phyloP scores from a whole-genome alignment of 1,140 invertebrate species.

The Caenorhabditis inopinata region DNA sequence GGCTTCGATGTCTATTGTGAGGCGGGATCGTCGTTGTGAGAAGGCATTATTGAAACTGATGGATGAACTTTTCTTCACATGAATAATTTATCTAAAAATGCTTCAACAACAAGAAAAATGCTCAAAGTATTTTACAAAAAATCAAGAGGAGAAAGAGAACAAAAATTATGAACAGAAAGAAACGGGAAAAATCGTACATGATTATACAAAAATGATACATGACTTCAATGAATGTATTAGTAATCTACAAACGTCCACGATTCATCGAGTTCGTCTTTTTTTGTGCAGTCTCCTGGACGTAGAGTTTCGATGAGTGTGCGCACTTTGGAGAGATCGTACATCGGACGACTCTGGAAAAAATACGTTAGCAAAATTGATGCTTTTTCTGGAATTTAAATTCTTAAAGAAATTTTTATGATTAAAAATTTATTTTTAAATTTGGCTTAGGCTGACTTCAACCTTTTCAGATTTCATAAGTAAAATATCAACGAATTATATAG shows the following conservation, averaged over 20 bases:
- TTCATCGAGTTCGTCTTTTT: background rate
- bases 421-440: no score
- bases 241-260: constrained; percentile 2
- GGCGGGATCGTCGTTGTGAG: background rate
- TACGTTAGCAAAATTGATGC: no score
- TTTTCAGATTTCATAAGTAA: no score
- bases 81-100: no score
- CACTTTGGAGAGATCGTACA: background rate
- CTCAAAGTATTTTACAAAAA: background rate
- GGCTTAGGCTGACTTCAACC: no score
- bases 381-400: no score
- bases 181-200: no score
- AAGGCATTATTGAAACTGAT: no score
- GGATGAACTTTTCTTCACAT: no score
- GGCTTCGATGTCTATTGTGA: constrained; percentile 6
- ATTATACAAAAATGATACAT: constrained; percentile 12
- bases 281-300: background rate
- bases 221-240: background rate
- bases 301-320: background rate
- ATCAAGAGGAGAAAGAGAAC: background rate
- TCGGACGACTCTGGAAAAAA: constrained; percentile 11
- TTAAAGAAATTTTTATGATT: no score
- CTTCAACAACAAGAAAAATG: background rate
- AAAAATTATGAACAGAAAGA: background rate
- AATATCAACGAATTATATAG: no score